These are phyloP conservation scores for Hoplodrina blanda DNA, from an alignment of 2,888 invertebrate species.

Conservation along the genomic window DNA sequence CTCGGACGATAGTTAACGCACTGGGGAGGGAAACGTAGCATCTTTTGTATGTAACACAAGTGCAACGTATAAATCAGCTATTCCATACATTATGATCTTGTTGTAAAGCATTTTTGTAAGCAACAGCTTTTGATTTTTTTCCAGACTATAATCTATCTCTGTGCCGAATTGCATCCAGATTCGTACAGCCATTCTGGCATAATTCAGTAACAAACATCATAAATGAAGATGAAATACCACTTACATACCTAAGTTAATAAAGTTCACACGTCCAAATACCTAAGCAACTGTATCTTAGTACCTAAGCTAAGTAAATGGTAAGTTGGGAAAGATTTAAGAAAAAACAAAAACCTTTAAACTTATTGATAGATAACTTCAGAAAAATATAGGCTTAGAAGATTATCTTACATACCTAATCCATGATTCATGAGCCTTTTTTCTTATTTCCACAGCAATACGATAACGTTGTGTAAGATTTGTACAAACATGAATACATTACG, in stretches of 20 bases:
- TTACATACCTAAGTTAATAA: background rate
- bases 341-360: background rate
- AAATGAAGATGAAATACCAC: no score
- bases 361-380: background rate
- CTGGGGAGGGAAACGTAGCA: slow-evolving; percentile 28
- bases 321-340: background rate
- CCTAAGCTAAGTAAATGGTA: background rate
- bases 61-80: background rate
- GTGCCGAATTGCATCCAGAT: no score
- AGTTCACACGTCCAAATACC: no score
- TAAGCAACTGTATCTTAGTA: background rate
- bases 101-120: no score
- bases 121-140: no score
- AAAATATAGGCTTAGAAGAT: slow-evolving; percentile 15
- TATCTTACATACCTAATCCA: slow-evolving; percentile 18
- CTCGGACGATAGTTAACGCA: slow-evolving; percentile 10
- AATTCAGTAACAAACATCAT: no score
- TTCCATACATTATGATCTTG: no score
- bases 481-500: slow-evolving; percentile 60
- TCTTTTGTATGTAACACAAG: background rate
- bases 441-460: slow-evolving; percentile 48
- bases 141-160: no score
- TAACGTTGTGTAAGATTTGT: slow-evolving; percentile 59
- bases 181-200: no score
- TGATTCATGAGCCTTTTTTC: slow-evolving; percentile 30